These are phyloP conservation scores for Pholis gunnellus DNA, from an alignment of 2,113 vertebrate genomes.

Conservation along the genomic window DNA sequence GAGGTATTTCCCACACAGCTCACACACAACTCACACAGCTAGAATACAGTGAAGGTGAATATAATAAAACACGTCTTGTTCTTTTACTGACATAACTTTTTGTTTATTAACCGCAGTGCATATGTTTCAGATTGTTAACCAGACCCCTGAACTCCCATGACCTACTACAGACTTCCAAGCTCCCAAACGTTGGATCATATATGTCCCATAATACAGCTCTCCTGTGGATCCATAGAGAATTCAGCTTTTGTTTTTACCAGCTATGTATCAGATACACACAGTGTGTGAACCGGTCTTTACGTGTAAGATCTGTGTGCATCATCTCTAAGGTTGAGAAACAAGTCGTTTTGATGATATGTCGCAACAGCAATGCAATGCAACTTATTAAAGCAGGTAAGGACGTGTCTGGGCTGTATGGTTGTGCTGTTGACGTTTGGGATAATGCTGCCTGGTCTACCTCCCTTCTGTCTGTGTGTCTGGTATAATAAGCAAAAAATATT, in stretches of 20 bases:
- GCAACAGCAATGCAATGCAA: constrained; percentile 36
- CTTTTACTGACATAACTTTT: background rate
- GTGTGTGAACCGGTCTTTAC: background rate
- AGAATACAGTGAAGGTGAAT: background rate
- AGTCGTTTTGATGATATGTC: constrained; percentile 42
- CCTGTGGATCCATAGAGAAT: background rate
- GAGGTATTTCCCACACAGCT: constrained; percentile 31
- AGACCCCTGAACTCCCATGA: background rate
- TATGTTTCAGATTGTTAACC: background rate
- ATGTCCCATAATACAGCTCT: constrained; percentile 13
- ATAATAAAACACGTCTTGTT: background rate
- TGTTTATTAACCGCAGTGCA: background rate
- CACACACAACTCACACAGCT: background rate
- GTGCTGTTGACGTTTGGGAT: constrained; percentile 24
- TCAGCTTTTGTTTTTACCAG: background rate
- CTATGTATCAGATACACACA: background rate
- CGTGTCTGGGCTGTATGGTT: constrained; percentile 43
- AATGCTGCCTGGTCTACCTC: background rate
- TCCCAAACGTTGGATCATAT: background rate
- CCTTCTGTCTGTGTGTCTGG: constrained; percentile 6
- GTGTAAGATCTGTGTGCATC: background rate
- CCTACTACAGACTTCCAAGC: background rate
- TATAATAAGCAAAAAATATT: background rate
- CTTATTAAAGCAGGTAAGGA: constrained; percentile 42
- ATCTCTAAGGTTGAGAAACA: constrained; percentile 2